Percentiles rank a stretch among this genome's conserved stretches.
These are phyloP conservation scores for Eriocheir sinensis DNA, from an alignment of 1,140 invertebrate species.

Conservation along the genomic window DNA sequence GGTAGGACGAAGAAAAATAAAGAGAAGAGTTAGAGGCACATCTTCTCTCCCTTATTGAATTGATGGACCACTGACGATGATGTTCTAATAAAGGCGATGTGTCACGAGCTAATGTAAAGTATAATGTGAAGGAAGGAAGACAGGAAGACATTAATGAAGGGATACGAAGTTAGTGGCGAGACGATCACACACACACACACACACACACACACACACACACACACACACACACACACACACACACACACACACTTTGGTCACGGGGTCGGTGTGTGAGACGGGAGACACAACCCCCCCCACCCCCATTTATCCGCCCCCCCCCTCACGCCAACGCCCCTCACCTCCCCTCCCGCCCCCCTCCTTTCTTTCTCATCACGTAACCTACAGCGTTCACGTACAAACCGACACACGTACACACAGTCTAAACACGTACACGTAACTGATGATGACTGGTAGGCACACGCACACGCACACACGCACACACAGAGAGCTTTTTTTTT, in stretches of 20 bases:
- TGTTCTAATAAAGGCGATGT: too few relatives aligned
- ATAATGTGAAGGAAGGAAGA: neutral
- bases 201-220: neutral
- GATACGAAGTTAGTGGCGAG: neutral
- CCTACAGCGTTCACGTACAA: neutral
- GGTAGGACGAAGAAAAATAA: too few relatives aligned
- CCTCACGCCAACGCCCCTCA: too few relatives aligned
- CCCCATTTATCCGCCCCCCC: too few relatives aligned
- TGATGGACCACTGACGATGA: too few relatives aligned
- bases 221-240: neutral
- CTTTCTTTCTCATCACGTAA: conserved; percentile 10
- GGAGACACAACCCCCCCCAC: neutral
- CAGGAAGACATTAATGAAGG: conserved; percentile 5
- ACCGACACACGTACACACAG: neutral
- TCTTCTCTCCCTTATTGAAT: too few relatives aligned
- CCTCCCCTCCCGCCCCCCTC: neutral
- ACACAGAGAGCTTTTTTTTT: too few relatives aligned
- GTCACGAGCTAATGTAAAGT: neutral
- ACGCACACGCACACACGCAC: neutral
- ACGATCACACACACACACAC: neutral
- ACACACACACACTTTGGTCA: neutral
- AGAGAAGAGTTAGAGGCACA: too few relatives aligned
- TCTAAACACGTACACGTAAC: neutral
- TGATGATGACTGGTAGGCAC: too few relatives aligned
- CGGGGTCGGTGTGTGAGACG: neutral